These are phyloP conservation scores for Nipponia nippon DNA, from an alignment of 2,113 vertebrate genomes.

Conservation along the genomic window DNA sequence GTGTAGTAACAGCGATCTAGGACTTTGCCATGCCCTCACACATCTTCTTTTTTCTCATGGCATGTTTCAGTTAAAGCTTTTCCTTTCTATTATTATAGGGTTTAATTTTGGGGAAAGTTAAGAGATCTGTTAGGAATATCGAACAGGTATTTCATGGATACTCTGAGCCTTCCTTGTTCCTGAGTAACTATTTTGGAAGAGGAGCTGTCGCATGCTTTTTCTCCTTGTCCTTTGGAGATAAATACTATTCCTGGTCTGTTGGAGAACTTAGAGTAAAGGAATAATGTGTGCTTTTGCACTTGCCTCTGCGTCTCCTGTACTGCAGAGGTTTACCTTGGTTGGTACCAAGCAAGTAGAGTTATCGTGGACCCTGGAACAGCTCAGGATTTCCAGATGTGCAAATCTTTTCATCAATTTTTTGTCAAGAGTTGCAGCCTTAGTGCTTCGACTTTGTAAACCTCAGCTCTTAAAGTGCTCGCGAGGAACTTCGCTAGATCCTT, in stretches of 20 bases:
- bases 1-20: not conserved
- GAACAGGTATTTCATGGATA: not conserved
- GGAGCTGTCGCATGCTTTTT: not conserved
- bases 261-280: not conserved
- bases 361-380: not conserved
- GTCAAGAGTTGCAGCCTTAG: not conserved
- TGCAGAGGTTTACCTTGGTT: not conserved
- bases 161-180: not conserved
- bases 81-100: not conserved
- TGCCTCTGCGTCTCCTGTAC: not conserved
- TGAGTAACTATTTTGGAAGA: not conserved
- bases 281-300: not conserved
- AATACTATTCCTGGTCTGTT: not conserved
- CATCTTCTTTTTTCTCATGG: not conserved
- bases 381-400: not conserved
- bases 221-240: not conserved
- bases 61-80: not conserved
- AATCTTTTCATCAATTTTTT: not conserved
- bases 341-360: not conserved
- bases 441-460: not conserved
- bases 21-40: not conserved
- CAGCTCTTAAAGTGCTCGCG: accelerated
- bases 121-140: not conserved
- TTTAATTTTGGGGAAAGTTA: not conserved
- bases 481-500: not conserved